These are phyloP conservation scores for Mastomys natalensis DNA, from an alignment of 2,113 vertebrate genomes.

Conservation along the genomic window DNA sequence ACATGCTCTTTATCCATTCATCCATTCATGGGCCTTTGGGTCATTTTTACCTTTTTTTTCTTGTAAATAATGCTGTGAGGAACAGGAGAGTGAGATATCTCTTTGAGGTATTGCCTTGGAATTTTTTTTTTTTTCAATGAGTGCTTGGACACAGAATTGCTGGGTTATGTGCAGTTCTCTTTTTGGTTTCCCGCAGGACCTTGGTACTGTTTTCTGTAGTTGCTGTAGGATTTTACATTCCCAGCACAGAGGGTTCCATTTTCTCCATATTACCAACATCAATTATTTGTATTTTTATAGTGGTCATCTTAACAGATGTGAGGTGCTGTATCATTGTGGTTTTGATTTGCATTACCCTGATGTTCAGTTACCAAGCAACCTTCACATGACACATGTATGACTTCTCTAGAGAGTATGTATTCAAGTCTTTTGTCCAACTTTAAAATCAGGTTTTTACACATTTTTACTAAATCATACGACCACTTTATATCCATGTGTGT, in stretches of 20 bases:
- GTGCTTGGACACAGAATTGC: background rate
- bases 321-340: background rate
- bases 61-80: background rate
- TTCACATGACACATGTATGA: background rate
- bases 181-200: background rate
- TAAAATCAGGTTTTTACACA: background rate
- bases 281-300: background rate
- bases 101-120: background rate
- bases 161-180: background rate
- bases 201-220: background rate
- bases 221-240: background rate
- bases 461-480: background rate
- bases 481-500: background rate
- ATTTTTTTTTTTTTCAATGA: background rate
- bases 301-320: background rate
- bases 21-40: rapidly evolving
- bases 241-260: background rate
- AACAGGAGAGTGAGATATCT: too few relatives aligned
- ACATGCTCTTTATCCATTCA: background rate
- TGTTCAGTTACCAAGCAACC: background rate
- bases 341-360: background rate
- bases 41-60: background rate
- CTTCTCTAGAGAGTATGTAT: background rate
- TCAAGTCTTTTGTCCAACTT: background rate
- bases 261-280: too few relatives aligned